Conservation (phyloP, 2,113 vertebrate genomes). For the Gavialis gangeticus region DNA sequence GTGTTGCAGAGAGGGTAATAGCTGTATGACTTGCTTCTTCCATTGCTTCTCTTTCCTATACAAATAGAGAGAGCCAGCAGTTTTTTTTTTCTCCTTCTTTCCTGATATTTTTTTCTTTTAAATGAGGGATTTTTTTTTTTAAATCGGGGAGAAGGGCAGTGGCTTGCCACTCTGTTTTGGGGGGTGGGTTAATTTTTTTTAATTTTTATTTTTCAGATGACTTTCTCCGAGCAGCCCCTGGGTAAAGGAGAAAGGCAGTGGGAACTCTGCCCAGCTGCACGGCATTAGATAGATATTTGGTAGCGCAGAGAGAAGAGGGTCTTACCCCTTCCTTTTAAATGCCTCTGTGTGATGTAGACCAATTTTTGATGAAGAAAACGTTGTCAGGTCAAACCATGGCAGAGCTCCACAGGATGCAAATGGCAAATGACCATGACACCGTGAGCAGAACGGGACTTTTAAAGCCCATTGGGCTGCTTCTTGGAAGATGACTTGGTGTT, state of each 20-base stretch:
- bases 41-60: constrained; percentile 41
- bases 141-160: not conserved
- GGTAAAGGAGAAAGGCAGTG: not conserved
- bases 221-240: not conserved
- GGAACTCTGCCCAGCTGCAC: not conserved
- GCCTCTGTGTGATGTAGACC: not conserved
- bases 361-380: not conserved
- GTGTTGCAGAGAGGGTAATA: constrained; percentile 53
- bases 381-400: not conserved
- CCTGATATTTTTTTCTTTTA: not conserved
- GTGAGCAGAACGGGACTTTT: not conserved
- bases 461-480: not conserved
- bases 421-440: not conserved
- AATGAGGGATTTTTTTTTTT: not conserved
- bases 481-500: not conserved
- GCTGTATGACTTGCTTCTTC: constrained; percentile 53
- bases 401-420: not conserved
- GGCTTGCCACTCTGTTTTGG: not conserved
- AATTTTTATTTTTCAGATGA: not conserved
- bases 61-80: not conserved
- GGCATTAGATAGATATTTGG: not conserved
- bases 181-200: not conserved
- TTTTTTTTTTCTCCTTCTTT: not conserved
- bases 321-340: not conserved
- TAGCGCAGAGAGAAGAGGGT: not conserved